Base-by-base conservation (phyloP, 1,140 invertebrate genomes). In the Apis cerana region DNA sequence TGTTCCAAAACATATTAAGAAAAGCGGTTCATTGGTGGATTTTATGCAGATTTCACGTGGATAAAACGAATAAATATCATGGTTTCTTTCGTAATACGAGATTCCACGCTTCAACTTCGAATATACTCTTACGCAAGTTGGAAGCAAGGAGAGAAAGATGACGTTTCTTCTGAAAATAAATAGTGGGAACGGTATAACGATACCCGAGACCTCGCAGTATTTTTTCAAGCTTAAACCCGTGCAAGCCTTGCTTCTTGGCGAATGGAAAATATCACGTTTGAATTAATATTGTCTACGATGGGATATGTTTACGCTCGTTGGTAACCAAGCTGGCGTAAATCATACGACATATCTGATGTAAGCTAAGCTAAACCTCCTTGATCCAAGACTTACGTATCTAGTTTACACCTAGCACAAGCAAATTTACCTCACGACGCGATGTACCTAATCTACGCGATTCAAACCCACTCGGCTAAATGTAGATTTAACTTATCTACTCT, bases 381-480 rank as follows among this genome's bases (percentile, higher is more conserved):
- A 58, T 58, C 54, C 70, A 43, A 72, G 70, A 75, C 71, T 43
- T 61, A 61, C 56, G 15, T 75, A 48, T 48, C 56, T 61, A 61
- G 56, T 75, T 64, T 27, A 50, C 54, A 59, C n/a, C 59, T 58
- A 62, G 43, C 48, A 27, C 48, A 52, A 19, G 48, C 48, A 23
- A 75, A 27, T 75, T 19, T 21, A 21, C 4, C 21, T 58, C 21
- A 58, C 33, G 8, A 52, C 15, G 48, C 21, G 50, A 75, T 19
- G 23, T 23, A 21, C n/a, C 59, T 75, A 75, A 75, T 75, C 74
- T 21, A 23, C 48, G 50, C n/a, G 17, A 64, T 75, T 50, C 48
- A 76, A 65, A 76, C 19, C 27, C 48, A 76, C 13, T 76, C 50
- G 54, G 65, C 23, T 43, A 76, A 65, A 52, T 33, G 23, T 11